Conservation (phyloP, 2,888 invertebrate species). For the Aleiodes alternator region DNA sequence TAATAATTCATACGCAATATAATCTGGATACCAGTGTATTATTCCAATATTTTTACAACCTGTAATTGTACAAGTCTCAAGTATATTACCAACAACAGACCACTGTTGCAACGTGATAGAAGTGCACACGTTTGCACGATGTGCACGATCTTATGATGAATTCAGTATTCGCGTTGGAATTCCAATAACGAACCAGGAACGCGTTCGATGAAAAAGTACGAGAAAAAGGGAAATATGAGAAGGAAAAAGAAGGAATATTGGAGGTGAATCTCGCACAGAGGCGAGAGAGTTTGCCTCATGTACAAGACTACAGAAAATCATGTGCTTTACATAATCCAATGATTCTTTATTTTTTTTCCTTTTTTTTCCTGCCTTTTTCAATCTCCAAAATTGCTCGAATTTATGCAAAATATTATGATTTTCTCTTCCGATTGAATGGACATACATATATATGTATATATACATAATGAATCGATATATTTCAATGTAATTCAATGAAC, state of each 20-base stretch:
- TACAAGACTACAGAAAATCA: constrained; percentile 2
- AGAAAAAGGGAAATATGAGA: neutral
- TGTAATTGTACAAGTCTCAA: neutral
- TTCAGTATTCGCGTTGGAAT: constrained; percentile 18
- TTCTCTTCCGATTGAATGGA: no score
- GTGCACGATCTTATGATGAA: constrained; percentile 26
- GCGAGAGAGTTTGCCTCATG: neutral
- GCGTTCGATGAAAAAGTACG: constrained; percentile 9
- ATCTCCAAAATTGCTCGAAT: no score
- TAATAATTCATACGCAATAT: no score
- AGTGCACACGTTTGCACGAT: constrained; percentile 14
- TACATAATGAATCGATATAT: no score
- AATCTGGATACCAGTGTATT: neutral
- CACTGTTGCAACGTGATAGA: constrained; percentile 3
- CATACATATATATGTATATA: no score
- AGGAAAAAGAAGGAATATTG: neutral
- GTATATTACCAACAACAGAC: neutral
- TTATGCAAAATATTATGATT: no score
- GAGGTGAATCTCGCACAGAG: neutral
- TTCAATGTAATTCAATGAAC: no score
- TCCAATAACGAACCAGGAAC: constrained; percentile 14
- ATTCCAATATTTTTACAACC: neutral
- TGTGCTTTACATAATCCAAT: constrained; percentile 22
- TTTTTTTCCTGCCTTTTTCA: no score
- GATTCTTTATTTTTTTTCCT: neutral